Conservation (phyloP, 2,888 invertebrate genomes). For the Trachelus troglodyta region DNA sequence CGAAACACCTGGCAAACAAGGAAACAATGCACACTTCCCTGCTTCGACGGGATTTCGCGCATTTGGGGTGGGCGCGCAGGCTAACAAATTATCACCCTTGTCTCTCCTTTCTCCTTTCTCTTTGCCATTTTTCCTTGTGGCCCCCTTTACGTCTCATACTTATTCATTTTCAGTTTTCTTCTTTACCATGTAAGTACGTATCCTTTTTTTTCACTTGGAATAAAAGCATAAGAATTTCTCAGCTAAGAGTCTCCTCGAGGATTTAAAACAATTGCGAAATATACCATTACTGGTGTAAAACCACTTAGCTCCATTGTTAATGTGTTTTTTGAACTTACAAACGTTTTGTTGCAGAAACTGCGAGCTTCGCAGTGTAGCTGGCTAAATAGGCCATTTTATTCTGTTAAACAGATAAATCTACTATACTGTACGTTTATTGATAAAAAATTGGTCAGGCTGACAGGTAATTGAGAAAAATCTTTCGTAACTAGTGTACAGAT, state of each 20-base stretch:
- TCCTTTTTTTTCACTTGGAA: not conserved
- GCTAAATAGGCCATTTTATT: not conserved
- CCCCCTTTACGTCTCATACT: not conserved
- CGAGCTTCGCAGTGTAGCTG: not conserved
- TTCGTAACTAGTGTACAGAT: not conserved
- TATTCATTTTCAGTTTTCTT: not conserved
- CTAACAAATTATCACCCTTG: conserved; percentile 59
- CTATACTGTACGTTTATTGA: not conserved
- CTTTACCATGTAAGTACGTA: not conserved
- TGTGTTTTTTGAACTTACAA: not conserved
- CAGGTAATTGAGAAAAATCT: not conserved
- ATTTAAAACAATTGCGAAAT: not conserved
- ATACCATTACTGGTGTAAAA: not conserved
- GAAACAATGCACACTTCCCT: conserved; percentile 61
- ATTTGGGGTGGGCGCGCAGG: conserved; percentile 58
- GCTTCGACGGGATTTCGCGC: conserved; percentile 62
- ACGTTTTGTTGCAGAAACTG: not conserved
- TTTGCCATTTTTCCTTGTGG: not conserved
- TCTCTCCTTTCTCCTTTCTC: not conserved
- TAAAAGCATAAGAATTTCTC: not conserved
- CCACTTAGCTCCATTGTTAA: not conserved
- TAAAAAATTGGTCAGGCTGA: not conserved
- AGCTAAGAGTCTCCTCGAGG: not conserved
- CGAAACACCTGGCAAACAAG: conserved; percentile 66
- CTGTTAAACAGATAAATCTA: not conserved